phyloP scores from a whole-genome alignment of 2,113 vertebrate species.

The Cygnus atratus region DNA sequence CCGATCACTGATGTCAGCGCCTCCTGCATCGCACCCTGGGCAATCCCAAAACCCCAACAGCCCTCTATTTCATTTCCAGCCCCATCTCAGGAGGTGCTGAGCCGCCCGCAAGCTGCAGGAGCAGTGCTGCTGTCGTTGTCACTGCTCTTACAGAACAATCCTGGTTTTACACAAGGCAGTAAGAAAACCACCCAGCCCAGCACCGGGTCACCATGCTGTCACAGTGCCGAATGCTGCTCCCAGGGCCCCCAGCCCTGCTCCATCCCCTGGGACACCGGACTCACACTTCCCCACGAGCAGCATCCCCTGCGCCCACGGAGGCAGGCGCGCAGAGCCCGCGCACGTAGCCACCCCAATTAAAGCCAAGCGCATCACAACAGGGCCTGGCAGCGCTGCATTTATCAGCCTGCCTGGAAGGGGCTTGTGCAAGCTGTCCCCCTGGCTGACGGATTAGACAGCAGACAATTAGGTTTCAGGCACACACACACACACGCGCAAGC shows the following conservation, averaged over 20 bases:
- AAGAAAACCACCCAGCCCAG: neutral
- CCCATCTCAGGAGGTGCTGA: neutral
- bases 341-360: constrained; percentile 57
- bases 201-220: neutral
- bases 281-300: rapidly evolving
- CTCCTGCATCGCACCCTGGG: neutral
- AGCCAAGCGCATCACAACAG: neutral
- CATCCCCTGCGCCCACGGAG: neutral
- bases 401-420: constrained; percentile 69
- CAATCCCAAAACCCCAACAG: neutral
- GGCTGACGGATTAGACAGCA: constrained; percentile 76
- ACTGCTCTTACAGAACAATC: neutral
- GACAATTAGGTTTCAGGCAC: constrained; percentile 73
- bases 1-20: rapidly evolving
- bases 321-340: neutral
- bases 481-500: neutral
- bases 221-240: neutral
- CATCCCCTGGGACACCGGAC: rapidly evolving
- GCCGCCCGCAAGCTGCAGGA: neutral
- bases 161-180: neutral
- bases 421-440: constrained; percentile 69
- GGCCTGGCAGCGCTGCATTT: constrained; percentile 45
- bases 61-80: rapidly evolving
- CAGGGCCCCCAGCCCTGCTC: neutral
- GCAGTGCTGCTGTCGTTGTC: neutral